phyloP scores from a whole-genome alignment of 2,888 invertebrate species.

The Formica aserva region DNA sequence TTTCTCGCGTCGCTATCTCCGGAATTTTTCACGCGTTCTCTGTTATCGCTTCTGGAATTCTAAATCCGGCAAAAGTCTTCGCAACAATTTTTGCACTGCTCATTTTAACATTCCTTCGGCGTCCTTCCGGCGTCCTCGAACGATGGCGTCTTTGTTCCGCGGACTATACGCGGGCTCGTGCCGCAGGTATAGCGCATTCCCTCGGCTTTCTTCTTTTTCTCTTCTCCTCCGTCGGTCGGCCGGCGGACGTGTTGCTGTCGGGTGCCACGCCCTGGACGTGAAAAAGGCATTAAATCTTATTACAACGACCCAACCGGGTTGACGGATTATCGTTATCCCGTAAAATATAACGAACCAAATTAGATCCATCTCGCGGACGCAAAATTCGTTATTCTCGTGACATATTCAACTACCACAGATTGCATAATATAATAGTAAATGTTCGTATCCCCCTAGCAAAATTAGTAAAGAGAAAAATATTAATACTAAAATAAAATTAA shows the following conservation, averaged over 20 bases:
- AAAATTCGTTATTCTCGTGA: background rate
- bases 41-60: constrained; percentile 12
- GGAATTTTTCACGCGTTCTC: constrained; percentile 5
- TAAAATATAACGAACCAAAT: background rate
- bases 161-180: constrained; percentile 43
- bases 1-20: background rate
- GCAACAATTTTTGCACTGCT: constrained; percentile 12
- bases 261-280: constrained; percentile 58
- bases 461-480: background rate
- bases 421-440: background rate
- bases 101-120: constrained; percentile 6
- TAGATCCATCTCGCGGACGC: background rate
- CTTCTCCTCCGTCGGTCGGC: constrained; percentile 13
- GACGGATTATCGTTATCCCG: constrained; percentile 3
- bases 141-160: constrained; percentile 22
- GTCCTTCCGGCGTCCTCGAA: constrained; percentile 17
- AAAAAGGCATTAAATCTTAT: constrained; percentile 56
- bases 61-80: constrained; percentile 17
- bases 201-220: constrained; percentile 47
- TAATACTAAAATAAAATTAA: background rate
- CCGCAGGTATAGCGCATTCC: constrained; percentile 52
- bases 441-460: background rate
- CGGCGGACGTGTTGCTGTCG: constrained; percentile 19
- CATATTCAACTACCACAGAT: background rate
- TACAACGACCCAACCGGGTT: constrained; percentile 1